phyloP scores from a whole-genome alignment of 2,888 invertebrate genomes.

The Lasioglossum oenotherae region DNA sequence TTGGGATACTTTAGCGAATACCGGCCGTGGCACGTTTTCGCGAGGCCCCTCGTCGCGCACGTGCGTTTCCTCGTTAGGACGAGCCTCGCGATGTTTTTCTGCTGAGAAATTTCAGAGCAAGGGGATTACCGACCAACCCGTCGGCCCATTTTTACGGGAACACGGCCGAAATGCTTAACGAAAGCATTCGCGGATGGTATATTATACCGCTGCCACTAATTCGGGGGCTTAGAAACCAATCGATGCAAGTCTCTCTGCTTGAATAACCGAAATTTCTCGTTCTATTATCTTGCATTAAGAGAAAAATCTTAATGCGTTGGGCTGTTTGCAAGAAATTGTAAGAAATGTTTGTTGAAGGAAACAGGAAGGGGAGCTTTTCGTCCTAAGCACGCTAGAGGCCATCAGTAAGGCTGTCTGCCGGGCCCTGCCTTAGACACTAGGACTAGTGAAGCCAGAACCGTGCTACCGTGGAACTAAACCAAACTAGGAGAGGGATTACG shows the following conservation, averaged over 20 bases:
- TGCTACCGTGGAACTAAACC: no score
- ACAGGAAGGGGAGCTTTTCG: no score
- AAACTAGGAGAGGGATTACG: no score
- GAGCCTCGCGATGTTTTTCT: constrained; percentile 4
- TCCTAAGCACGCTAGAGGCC: no score
- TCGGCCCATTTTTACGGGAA: not conserved
- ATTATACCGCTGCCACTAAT: not conserved
- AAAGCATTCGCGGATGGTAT: not conserved
- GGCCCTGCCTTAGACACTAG: no score
- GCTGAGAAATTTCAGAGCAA: constrained; percentile 51
- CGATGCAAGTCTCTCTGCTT: not conserved
- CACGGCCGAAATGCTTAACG: not conserved
- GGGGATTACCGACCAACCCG: constrained; percentile 14
- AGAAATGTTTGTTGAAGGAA: no score
- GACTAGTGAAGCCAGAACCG: no score
- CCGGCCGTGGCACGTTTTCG: constrained; percentile 30
- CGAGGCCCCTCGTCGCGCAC: constrained; percentile 14
- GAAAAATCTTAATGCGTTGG: no score
- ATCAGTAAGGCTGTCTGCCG: no score
- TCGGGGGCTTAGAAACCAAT: not conserved
- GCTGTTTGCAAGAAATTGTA: no score
- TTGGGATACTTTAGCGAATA: constrained; percentile 55
- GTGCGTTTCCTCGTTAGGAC: constrained; percentile 60
- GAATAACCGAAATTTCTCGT: no score
- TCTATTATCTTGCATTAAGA: no score